Evolutionary conservation across 2,797 vertebrate species (phyloP).

Genomic region (Aplochiton taeniatus): DNA sequence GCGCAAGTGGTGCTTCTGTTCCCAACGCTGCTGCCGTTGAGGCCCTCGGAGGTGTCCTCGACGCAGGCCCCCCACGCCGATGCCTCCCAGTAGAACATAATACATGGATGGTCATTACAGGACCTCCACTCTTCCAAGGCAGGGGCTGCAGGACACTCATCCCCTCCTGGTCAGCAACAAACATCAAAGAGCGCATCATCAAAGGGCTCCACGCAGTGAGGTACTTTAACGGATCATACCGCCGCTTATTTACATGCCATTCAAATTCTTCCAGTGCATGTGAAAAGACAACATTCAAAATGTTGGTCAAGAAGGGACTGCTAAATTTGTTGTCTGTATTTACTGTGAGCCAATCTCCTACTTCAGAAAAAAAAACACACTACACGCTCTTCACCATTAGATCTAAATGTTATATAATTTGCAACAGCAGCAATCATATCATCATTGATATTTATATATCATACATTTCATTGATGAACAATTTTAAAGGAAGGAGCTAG

Average conservation of each 20-base stretch:
- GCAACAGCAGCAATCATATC: no score
- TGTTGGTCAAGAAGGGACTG: no score
- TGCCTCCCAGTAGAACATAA: constrained; percentile 85
- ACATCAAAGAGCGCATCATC: constrained; percentile 14
- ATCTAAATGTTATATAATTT: no score
- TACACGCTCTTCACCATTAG: no score
- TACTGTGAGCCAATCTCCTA: no score
- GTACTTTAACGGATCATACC: background rate
- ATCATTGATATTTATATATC: no score
- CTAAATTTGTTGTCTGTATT: no score
- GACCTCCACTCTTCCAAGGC: constrained; percentile 85
- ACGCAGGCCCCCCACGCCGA: constrained; percentile 86
- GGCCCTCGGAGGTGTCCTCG: constrained; percentile 63
- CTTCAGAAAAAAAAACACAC: no score
- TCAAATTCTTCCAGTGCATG: background rate
- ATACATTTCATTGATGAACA: no score
- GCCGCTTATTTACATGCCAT: background rate
- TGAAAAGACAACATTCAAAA: no score
- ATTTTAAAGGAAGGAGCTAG: no score
- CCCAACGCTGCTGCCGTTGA: constrained; percentile 65
- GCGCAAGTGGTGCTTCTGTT: constrained; percentile 77
- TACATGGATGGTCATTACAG: constrained; percentile 86
- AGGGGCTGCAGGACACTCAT: constrained; percentile 80
- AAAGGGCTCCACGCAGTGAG: constrained; percentile 17
- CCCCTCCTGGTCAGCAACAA: constrained; percentile 74